Base-by-base conservation (phyloP, 2,888 invertebrate species). In the Cacoxenus indagator region DNA sequence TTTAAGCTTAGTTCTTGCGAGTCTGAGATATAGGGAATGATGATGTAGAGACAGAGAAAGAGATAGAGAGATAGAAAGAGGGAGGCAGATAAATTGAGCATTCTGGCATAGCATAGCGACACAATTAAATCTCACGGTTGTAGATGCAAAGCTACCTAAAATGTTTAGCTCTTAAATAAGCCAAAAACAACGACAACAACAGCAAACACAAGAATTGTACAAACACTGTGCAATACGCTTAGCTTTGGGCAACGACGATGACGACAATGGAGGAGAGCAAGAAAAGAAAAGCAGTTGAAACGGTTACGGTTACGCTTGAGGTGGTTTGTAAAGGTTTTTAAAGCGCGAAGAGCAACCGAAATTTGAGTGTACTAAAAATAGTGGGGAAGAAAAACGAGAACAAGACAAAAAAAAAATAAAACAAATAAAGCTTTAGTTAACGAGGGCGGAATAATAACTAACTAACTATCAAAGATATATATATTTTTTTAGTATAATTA, bases 301-400 rank as follows among this genome's bases (percentile, higher is more conserved):
- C 54, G 54, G 22, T 54, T 19, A 54, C 24, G 55, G 55, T 65
- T 55, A 65, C 57, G 79, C 78, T 75, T 81, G 70, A 82, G 78
- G 68, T 78, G 70, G 71, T 69, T 69, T 68, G 29, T 57, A 69
- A 75, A 77, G 72, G 81, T 78, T 45, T 72, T 73, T 68, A 29
- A 31, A 70, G 59, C 67, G 65, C 55, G 73, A 8, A 2, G 37
- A 37, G 37, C 14, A 37, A 37, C 37, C 37, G 37, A 37, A 37
- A 37, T 11, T 8, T 37, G 37, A 37, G 37, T 6, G 6, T n/a
- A 65, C 51, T 51, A 48, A 65, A 17, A 48, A 48, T 6, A 48
- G 14, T 48, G 43, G 19, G 37, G 61, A 31, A 31, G 29, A 19
- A 55, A 55, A 4, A 24, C 55, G 6, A 14, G 24, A 55, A 55